Conservation (phyloP, 1,140 invertebrate species). For the Drosophila gunungcola region DNA sequence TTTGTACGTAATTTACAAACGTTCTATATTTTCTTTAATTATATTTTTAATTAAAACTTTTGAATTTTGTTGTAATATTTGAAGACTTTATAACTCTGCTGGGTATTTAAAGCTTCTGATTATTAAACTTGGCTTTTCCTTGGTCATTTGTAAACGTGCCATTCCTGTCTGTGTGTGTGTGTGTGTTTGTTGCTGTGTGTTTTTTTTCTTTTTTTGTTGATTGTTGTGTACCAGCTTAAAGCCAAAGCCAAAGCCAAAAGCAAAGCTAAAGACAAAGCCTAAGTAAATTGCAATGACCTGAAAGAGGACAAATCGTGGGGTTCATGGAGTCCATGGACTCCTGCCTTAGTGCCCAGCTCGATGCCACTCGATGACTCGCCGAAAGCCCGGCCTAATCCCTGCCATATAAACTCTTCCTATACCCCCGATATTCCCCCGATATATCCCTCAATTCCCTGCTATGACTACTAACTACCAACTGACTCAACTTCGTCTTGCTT, state of each 20-base stretch:
- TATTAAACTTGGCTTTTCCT: not conserved
- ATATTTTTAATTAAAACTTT: not conserved
- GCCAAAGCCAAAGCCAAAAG: conserved; percentile 37
- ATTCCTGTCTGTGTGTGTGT: not conserved
- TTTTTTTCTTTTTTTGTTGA: not conserved
- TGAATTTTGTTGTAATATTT: not conserved
- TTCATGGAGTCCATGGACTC: not conserved
- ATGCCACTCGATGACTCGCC: conserved; percentile 54
- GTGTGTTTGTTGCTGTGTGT: conserved; percentile 3
- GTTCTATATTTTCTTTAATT: not conserved
- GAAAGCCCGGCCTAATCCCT: conserved; percentile 58
- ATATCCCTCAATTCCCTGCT: not conserved
- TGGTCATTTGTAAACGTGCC: not conserved
- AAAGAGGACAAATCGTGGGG: conserved; percentile 15
- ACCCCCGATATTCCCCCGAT: not conserved
- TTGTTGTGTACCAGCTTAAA: conserved; percentile 44
- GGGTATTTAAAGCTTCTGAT: conserved; percentile 1
- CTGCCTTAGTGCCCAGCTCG: conserved; percentile 7
- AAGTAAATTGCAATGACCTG: conserved; percentile 61
- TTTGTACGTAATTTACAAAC: too few relatives aligned
- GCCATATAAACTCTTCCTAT: not conserved
- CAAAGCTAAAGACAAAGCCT: conserved; percentile 43
- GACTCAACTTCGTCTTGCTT: too few relatives aligned
- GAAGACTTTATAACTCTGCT: conserved; percentile 4
- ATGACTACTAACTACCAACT: not conserved